These are phyloP conservation scores for Halocynthia aurantium DNA, from an alignment of 23 tunicate species.

Conservation along the genomic window DNA sequence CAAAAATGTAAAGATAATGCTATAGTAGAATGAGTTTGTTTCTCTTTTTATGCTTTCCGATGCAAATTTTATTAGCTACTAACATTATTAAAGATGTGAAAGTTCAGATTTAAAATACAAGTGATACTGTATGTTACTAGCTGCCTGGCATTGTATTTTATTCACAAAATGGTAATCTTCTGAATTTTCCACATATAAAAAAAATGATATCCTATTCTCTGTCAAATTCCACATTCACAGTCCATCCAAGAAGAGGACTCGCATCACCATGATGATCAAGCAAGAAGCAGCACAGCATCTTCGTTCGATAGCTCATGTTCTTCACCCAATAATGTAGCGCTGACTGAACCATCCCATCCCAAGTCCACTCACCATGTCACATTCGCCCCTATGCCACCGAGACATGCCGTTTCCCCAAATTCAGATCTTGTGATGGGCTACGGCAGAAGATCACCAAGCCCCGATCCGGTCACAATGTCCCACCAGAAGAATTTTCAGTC, in stretches of 20 bases:
- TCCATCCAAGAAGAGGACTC: constrained; percentile 20
- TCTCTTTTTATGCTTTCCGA: too few relatives aligned
- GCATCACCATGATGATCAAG: constrained; percentile 7
- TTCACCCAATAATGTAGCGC: constrained; percentile 3
- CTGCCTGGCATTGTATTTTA: too few relatives aligned
- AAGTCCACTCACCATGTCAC: constrained; percentile 25
- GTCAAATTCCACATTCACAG: not conserved
- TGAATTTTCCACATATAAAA: too few relatives aligned
- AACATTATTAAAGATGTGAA: too few relatives aligned
- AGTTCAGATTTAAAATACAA: too few relatives aligned
- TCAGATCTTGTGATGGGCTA: constrained; percentile 9
- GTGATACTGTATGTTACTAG: too few relatives aligned
- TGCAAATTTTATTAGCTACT: too few relatives aligned
- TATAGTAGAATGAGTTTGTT: too few relatives aligned
- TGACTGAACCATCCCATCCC: not conserved
- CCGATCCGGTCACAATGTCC: not conserved
- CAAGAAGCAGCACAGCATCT: constrained; percentile 27
- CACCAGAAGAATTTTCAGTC: not conserved
- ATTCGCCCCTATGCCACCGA: constrained; percentile 26
- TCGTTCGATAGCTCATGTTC: constrained; percentile 26
- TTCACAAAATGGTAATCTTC: too few relatives aligned
- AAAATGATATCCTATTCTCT: too few relatives aligned
- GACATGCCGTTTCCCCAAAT: constrained; percentile 10
- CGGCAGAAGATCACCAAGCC: constrained; percentile 21
- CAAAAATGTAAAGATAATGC: too few relatives aligned